Base-by-base conservation (phyloP, 2,113 vertebrate species). In the Anhinga rufa region DNA sequence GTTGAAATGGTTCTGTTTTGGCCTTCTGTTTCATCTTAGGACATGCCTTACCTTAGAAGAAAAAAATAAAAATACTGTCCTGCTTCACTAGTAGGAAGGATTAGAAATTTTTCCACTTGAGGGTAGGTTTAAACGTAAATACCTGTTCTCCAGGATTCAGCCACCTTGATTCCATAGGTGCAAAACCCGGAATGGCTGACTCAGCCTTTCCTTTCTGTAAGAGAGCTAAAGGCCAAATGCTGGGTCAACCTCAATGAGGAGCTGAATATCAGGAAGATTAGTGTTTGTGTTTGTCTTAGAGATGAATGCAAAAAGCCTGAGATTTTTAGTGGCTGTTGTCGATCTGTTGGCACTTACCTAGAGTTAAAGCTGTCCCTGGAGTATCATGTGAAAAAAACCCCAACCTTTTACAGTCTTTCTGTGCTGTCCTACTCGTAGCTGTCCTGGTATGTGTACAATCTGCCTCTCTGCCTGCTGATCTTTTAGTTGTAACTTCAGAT, bases 371-470 rank as follows among this genome's bases (percentile, higher is more conserved):
- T 29, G 12, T 66, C 9, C 40, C 38, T 60, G 9, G 29, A 75
- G 21, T 25, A 31, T 34, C 22, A 75, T 0, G 6, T 8, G 64
- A 74, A 54, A 61, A 82, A n/a, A 7, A 0, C 0, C 2, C 32
- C 36, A 71, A 26, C 9, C 42, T 86, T 87, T 84, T 36, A 22
- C 26, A 51, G 0, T 34, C 31, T 48, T 74, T 68, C 44, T 87
- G 9, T 52, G 42, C 34, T 65, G 34, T 68, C 31, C 36, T 69
- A 8, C 17, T 75, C 6, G 1, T 42, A 54, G 24, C 28, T 92
- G 28, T 55, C 10, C 36, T 21, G 16, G 7, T 64, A 26, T 22
- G 6, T 44, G 17, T 55, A 48, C 57, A 62, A 17, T 44, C 16
- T 54, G 34, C 46, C 32, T 69, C 46, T 88, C 72, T 79, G 52